Conservation (phyloP, 1,140 invertebrate species). For the Diabrotica virgifera region DNA sequence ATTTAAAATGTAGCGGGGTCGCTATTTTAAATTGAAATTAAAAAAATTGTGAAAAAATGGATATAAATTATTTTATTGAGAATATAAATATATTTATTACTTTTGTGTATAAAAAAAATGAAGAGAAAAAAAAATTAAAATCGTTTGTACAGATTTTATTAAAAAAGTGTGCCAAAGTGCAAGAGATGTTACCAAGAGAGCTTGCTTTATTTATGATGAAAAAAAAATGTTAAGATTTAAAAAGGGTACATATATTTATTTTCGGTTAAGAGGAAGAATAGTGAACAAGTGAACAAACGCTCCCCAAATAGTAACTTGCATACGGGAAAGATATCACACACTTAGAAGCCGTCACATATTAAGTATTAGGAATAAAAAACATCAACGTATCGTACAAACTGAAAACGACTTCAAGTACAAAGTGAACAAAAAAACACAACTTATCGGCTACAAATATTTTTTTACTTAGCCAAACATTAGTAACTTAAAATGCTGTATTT, state of each 20-base stretch:
- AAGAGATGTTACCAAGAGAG: constrained; percentile 46
- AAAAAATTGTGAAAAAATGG: constrained; percentile 50
- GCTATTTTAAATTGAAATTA: constrained; percentile 41
- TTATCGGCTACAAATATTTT: too few species aligned
- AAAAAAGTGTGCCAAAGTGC: constrained; percentile 50
- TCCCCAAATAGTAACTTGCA: constrained; percentile 25
- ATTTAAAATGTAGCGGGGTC: constrained; percentile 42
- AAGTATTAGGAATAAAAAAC: constrained; percentile 8
- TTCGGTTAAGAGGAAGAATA: constrained; percentile 22
- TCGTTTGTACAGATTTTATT: constrained; percentile 50
- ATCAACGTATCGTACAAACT: constrained; percentile 17
- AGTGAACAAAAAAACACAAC: constrained; percentile 9
- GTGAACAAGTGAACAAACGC: constrained; percentile 22
- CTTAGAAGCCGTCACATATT: constrained; percentile 6
- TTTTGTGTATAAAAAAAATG: constrained; percentile 46
- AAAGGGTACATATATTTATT: constrained; percentile 49
- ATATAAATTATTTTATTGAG: constrained; percentile 44
- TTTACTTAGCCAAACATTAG: too few species aligned
- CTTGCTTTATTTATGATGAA: constrained; percentile 45
- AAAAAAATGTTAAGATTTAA: constrained; percentile 40
- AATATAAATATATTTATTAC: constrained; percentile 46
- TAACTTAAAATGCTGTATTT: too few species aligned
- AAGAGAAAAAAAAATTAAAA: constrained; percentile 46
- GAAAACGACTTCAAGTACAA: constrained; percentile 18
- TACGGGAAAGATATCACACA: constrained; percentile 33